Evolutionary conservation across 2,113 vertebrate species (phyloP), one percentile per base, ranked within the genome.

Genomic region (Colinus virginianus): DNA sequence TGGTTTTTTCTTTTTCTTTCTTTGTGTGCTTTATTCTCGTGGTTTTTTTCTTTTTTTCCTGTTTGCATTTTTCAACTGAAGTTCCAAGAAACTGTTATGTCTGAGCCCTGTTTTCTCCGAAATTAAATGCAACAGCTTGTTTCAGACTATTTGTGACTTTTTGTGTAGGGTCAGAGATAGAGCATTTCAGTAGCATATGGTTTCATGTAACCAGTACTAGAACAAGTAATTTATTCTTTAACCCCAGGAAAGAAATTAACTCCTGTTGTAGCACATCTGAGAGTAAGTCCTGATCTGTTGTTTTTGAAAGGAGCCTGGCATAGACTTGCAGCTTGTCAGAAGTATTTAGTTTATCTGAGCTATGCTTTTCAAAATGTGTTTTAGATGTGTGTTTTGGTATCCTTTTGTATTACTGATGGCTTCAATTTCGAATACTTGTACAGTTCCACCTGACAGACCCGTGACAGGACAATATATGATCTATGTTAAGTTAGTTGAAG

Each of bases 401-500:
- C 22, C 36, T 84, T 93, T 92, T n/a, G 90, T 70, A 56, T 87
- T 79, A 46, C 53, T 42, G 51, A 67, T 1, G 1, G 19, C 14
- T 96, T 97, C 71, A 66, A 26, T 95, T 94, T 87, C 49, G 76
- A 88, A 46, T 9, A 59, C 68, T 94, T 94, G 32, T 56, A 80
- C 89, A 36, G 75, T 78, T 93, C 59, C 34, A 83, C 71, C 55
- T 96, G 86, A 70, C 11, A 58, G 43, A 63, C 74, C 4, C 62
- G 11, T 34, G 14, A n/a, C 58, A 26, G 25, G 53, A 81, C 82
- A 88, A 91, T 88, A 78, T 30, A 84, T 56, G 25, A 69, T 58
- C 26, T 81, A 30, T 43, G n/a, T 49, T 77, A 34, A 74, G n/a
- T 59, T 84, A 84, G 48, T 93, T 94, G 80, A 91, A 95, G 48